phyloP scores from a whole-genome alignment of 2,113 vertebrate species.

The Lycaon pictus region DNA sequence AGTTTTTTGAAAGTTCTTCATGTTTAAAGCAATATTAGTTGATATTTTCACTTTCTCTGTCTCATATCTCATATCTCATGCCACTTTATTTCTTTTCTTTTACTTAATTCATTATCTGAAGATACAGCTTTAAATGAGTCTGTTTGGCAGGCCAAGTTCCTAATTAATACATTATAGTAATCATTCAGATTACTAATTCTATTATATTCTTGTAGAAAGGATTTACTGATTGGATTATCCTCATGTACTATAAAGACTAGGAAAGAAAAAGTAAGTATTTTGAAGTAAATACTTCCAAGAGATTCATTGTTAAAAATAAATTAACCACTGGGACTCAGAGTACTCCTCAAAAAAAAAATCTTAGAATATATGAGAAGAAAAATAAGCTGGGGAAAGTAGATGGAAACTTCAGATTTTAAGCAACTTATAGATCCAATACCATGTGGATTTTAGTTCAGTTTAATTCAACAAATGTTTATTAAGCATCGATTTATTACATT shows the following conservation, averaged over 20 bases:
- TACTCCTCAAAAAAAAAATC: background rate
- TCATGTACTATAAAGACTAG: background rate
- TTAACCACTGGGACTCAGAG: background rate
- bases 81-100: background rate
- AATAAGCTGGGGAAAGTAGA: background rate
- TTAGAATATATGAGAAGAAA: background rate
- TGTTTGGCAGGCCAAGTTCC: background rate
- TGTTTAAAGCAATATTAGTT: background rate
- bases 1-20: background rate
- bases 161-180: background rate
- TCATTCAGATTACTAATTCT: background rate
- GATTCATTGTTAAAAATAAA: background rate
- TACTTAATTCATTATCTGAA: background rate
- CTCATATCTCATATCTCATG: background rate
- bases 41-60: background rate
- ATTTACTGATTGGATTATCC: background rate
- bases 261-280: background rate
- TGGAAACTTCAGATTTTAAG: background rate
- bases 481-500: background rate
- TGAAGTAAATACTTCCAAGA: conserved; percentile 11
- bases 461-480: background rate
- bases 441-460: background rate
- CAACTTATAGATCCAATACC: conserved; percentile 7
- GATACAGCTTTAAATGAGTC: background rate
- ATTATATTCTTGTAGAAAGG: background rate